A percentile compares a stretch with the other conserved stretches of the same genome.
These are phyloP conservation scores for Pomacea canaliculata DNA, from an alignment of 2,888 invertebrate genomes.

Conservation along the genomic window DNA sequence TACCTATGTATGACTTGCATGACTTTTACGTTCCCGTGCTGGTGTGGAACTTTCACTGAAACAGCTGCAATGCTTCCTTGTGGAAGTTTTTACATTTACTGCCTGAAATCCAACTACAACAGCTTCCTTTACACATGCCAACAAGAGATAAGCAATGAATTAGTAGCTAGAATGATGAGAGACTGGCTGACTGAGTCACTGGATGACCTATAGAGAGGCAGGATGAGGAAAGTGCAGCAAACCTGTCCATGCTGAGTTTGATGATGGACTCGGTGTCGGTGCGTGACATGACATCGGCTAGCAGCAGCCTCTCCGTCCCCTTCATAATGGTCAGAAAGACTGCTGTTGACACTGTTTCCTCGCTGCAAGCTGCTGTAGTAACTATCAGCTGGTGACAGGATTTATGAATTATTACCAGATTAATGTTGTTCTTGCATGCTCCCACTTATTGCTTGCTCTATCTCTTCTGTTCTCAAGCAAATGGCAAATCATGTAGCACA, in stretches of 20 bases:
- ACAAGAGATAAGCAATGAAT: no score
- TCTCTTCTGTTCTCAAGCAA: background rate
- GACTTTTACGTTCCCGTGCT: no score
- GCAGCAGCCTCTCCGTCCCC: conserved; percentile 81
- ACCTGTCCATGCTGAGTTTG: conserved; percentile 69
- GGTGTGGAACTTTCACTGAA: no score
- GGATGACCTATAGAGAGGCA: no score
- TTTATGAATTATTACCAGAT: background rate
- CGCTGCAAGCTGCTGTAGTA: conserved; percentile 59
- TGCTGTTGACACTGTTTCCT: conserved; percentile 62
- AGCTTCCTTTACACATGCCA: no score
- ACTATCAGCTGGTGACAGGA: conserved; percentile 54
- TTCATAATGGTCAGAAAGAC: conserved; percentile 69
- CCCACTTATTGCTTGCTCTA: no score
- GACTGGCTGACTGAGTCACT: no score
- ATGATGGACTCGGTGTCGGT: conserved; percentile 63
- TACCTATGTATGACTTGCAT: no score
- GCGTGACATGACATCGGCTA: conserved; percentile 63
- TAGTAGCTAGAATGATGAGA: no score
- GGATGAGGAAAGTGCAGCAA: conserved; percentile 1
- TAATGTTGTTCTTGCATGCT: background rate
- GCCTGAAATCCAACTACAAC: no score
- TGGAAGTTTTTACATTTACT: no score
- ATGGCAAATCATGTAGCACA: background rate
- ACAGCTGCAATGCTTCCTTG: no score